Conservation (phyloP, 2,113 vertebrate species). For the Hypocryptadius cinnamomeus region DNA sequence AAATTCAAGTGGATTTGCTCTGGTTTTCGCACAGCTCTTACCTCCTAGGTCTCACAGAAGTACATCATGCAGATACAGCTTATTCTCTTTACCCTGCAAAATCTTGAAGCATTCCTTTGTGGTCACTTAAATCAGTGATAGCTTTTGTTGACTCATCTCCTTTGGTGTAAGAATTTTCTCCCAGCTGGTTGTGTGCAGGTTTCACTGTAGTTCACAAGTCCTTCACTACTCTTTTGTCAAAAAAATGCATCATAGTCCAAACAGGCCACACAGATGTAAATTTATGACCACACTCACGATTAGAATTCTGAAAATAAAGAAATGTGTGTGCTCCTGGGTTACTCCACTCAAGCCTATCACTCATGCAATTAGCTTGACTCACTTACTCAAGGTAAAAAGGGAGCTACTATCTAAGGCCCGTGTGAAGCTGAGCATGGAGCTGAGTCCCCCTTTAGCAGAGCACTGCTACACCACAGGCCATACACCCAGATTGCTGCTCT, state of each 20-base stretch:
- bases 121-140: not conserved
- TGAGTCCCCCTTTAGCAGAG: not conserved
- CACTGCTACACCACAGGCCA: not conserved
- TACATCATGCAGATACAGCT: not conserved
- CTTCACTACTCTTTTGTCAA: not conserved
- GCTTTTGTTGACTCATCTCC: not conserved
- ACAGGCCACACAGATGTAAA: not conserved
- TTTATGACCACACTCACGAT: not conserved
- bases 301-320: not conserved
- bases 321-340: not conserved
- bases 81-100: not conserved
- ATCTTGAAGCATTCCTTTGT: not conserved
- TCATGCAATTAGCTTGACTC: not conserved
- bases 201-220: not conserved
- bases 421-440: not conserved
- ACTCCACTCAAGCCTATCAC: not conserved
- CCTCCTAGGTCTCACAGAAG: not conserved
- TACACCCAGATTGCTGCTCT: not conserved
- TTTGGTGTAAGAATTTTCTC: not conserved
- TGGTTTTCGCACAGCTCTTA: not conserved
- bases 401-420: not conserved
- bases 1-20: not conserved
- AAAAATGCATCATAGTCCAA: not conserved
- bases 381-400: not conserved
- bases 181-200: not conserved